Conservation (phyloP, 1,140 invertebrate species). For the Drosophila guanche region DNA sequence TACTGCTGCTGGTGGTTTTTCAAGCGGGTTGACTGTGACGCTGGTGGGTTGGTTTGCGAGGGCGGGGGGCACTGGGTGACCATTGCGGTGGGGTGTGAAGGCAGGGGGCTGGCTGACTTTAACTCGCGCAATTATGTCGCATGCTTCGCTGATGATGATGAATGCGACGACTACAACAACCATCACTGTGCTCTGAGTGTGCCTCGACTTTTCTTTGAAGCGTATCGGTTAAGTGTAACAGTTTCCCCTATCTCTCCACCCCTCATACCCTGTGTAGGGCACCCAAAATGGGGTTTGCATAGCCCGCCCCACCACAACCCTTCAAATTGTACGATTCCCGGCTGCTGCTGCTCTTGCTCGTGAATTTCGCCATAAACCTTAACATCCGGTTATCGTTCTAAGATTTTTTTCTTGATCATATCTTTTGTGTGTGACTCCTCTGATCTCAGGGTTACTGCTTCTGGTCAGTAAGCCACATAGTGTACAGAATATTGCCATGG, state of each 20-base stretch:
- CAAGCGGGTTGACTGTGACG: conserved; percentile 52
- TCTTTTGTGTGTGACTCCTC: conserved; percentile 28
- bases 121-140: conserved; percentile 83
- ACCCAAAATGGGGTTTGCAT: conserved; percentile 58
- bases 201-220: conserved; percentile 65
- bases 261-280: conserved; percentile 2
- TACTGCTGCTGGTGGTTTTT: conserved; percentile 56
- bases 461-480: conserved; percentile 51
- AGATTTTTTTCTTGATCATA: conserved; percentile 49
- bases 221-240: conserved; percentile 75
- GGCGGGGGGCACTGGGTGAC: conserved; percentile 40
- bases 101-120: conserved; percentile 50
- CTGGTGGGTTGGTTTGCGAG: not conserved
- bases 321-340: not conserved
- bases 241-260: conserved; percentile 35
- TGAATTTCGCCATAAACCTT: conserved; percentile 62
- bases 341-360: conserved; percentile 19
- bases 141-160: conserved; percentile 83
- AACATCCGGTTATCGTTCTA: conserved; percentile 79
- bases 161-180: conserved; percentile 69
- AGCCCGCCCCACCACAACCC: conserved; percentile 27
- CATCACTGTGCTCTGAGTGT: conserved; percentile 40
- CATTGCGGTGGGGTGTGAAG: conserved; percentile 16
- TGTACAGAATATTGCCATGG: conserved; percentile 72
- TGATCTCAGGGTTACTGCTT: conserved; percentile 63